A percentile compares a stretch with the other conserved stretches of the same genome.
phyloP scores from a whole-genome alignment of 1,140 invertebrate species.

The Steinernema khuongi region DNA sequence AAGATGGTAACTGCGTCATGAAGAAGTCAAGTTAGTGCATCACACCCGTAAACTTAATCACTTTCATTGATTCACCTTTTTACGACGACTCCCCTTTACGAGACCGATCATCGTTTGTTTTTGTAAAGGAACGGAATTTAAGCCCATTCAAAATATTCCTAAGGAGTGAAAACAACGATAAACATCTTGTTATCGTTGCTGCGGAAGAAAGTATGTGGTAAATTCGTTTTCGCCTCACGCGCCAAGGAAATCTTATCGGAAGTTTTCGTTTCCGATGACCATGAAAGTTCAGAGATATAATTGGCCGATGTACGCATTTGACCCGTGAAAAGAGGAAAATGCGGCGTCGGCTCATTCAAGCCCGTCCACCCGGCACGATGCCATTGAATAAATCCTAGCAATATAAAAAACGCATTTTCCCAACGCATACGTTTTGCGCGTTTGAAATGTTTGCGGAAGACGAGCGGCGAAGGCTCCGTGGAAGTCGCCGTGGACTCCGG shows the following conservation, averaged over 20 bases:
- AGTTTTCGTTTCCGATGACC: not conserved
- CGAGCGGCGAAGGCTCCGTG: not conserved
- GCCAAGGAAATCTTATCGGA: not conserved
- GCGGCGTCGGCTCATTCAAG: not conserved
- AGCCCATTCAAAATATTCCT: too few species aligned
- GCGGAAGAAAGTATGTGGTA: not conserved
- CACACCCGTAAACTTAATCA: too few species aligned
- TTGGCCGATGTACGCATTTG: slow-evolving; percentile 8
- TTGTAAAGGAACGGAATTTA: too few species aligned
- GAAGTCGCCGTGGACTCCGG: not conserved
- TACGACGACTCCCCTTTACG: too few species aligned
- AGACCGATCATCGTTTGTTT: too few species aligned
- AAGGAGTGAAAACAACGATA: slow-evolving; percentile 11
- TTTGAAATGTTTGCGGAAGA: slow-evolving; percentile 1
- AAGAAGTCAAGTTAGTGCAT: too few species aligned
- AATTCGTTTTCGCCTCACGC: not conserved
- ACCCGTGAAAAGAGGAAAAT: slow-evolving; percentile 14
- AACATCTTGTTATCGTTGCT: too few species aligned
- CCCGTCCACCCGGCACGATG: not conserved
- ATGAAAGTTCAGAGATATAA: slow-evolving; percentile 11
- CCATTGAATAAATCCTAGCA: not conserved
- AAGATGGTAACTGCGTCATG: too few species aligned
- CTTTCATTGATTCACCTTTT: too few species aligned
- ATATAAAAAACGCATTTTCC: not conserved
- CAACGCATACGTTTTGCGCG: not conserved